phyloP scores from a whole-genome alignment of 2,888 invertebrate species.

The Eupeodes latifasciatus region DNA sequence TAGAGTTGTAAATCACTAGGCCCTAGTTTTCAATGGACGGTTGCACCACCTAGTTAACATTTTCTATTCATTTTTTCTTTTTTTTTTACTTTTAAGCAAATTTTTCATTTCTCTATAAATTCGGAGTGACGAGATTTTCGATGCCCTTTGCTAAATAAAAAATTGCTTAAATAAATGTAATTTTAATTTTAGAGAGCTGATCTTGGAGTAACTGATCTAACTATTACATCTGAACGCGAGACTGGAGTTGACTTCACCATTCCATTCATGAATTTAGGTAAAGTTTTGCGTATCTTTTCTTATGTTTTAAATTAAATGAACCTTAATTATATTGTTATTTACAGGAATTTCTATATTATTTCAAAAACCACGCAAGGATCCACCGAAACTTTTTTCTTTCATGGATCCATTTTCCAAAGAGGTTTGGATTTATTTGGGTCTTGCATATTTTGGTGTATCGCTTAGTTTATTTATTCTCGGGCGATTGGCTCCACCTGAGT shows the following conservation, averaged over 20 bases:
- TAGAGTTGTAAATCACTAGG: too few relatives aligned
- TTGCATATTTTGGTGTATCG: slow-evolving; percentile 92
- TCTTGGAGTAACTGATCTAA: slow-evolving; percentile 95
- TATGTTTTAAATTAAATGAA: background rate
- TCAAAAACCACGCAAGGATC: slow-evolving; percentile 92
- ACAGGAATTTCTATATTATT: slow-evolving; percentile 94
- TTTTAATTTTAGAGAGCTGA: slow-evolving; percentile 89
- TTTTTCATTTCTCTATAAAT: too few relatives aligned
- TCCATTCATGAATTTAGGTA: slow-evolving; percentile 97
- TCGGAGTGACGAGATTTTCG: too few relatives aligned
- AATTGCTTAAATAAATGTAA: too few relatives aligned
- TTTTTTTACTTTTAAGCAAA: too few relatives aligned
- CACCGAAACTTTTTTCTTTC: slow-evolving; percentile 95
- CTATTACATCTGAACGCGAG: slow-evolving; percentile 94
- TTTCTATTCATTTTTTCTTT: too few relatives aligned
- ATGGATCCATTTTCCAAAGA: slow-evolving; percentile 94
- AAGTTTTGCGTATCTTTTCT: background rate
- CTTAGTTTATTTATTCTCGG: slow-evolving; percentile 91
- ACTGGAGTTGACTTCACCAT: slow-evolving; percentile 96
- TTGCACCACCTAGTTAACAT: too few relatives aligned
- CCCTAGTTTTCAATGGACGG: too few relatives aligned
- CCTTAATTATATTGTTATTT: background rate
- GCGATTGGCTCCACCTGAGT: slow-evolving; percentile 93
- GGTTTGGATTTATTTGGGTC: slow-evolving; percentile 93
- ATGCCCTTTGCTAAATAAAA: too few relatives aligned